Conservation (phyloP, 64 coral and sea anemone species). For the Montipora foliosa region DNA sequence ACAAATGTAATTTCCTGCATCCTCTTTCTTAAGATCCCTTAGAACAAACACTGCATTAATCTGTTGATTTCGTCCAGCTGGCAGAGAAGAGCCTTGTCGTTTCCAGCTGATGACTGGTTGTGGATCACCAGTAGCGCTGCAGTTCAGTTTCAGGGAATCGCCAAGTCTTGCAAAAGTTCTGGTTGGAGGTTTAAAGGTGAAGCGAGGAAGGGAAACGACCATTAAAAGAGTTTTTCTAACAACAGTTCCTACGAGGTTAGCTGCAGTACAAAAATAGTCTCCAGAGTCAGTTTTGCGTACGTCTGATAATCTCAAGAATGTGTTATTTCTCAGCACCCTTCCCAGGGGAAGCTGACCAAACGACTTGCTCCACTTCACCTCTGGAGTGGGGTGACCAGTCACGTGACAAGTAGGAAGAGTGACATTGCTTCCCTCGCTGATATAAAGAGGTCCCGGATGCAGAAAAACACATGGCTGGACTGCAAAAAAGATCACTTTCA, state of each 20-base stretch:
- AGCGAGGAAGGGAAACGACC: not conserved
- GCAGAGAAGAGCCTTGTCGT: conserved; percentile 25
- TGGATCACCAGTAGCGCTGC: conserved; percentile 63
- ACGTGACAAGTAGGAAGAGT: conserved; percentile 58
- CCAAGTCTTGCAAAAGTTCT: not conserved
- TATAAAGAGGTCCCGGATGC: conserved; percentile 22
- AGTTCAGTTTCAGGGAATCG: conserved; percentile 7
- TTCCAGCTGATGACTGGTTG: conserved; percentile 69
- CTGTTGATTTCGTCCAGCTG: not conserved
- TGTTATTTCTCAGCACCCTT: not conserved
- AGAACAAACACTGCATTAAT: conserved; percentile 1
- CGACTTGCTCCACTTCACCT: conserved; percentile 54
- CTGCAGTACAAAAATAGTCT: conserved; percentile 14
- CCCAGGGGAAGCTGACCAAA: conserved; percentile 58
- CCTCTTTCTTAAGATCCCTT: not conserved
- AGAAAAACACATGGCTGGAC: conserved; percentile 8
- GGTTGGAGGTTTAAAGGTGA: not conserved
- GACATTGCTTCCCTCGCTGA: conserved; percentile 6
- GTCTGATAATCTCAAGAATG: not conserved
- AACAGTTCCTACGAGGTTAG: conserved; percentile 34
- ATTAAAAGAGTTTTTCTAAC: not conserved
- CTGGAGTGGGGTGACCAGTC: conserved; percentile 55
- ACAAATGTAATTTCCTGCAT: conserved; percentile 60
- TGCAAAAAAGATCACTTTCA: not conserved
- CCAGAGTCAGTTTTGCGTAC: conserved; percentile 42